A percentile compares a stretch with the other conserved stretches of the same genome.
Conservation (phyloP, 1,140 invertebrate species). For the Heliconius hewitsoni region DNA sequence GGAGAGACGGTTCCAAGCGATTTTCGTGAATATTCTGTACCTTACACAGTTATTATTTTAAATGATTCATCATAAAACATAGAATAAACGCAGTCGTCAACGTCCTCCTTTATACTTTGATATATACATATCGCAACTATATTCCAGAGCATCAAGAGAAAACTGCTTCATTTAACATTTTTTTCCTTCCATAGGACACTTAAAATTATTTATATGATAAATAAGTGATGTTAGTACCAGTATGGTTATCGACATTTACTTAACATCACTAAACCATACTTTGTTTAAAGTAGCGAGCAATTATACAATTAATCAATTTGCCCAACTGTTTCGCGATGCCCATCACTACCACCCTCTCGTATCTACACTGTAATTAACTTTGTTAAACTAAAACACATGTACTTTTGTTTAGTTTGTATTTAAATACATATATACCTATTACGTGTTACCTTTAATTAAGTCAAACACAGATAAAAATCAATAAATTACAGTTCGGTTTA, state of each 20-base stretch:
- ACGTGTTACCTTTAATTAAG: too few species aligned
- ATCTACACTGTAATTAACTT: constrained; percentile 18
- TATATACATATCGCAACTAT: too few species aligned
- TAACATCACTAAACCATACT: constrained; percentile 34
- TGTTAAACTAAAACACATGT: neutral
- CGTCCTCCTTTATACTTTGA: too few species aligned
- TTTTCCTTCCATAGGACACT: neutral
- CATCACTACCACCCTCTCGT: neutral
- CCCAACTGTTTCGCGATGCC: constrained; percentile 53
- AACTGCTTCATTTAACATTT: neutral
- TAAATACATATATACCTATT: neutral
- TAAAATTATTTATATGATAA: neutral
- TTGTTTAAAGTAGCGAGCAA: constrained; percentile 43
- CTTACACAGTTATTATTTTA: too few species aligned
- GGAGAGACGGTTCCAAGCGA: too few species aligned
- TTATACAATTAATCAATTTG: constrained; percentile 71
- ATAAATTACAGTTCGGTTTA: too few species aligned
- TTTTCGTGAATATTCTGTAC: too few species aligned
- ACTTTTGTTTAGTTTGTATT: neutral
- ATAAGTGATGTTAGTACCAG: neutral
- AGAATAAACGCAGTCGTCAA: too few species aligned
- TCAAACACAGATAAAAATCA: too few species aligned
- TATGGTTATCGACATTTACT: neutral
- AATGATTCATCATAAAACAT: too few species aligned
- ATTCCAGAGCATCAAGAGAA: too few species aligned